These are phyloP conservation scores for Conus canariensis DNA, from an alignment of 2,888 invertebrate species.

Conservation along the genomic window DNA sequence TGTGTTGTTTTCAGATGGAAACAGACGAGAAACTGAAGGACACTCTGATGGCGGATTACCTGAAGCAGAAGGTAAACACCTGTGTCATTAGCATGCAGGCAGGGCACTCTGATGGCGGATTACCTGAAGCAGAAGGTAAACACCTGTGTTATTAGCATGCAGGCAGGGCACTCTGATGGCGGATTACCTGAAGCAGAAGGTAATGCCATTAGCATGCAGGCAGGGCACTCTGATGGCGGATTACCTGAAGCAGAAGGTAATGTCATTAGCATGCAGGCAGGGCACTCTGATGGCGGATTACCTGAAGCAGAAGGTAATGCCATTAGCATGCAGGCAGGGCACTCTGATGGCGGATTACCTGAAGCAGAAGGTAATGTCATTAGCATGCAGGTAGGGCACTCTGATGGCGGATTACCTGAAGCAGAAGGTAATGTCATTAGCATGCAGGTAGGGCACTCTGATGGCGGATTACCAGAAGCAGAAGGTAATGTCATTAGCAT, in stretches of 20 bases:
- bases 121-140: slow-evolving; percentile 83
- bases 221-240: slow-evolving; percentile 82
- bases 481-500: slow-evolving; percentile 56
- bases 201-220: slow-evolving; percentile 40
- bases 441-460: slow-evolving; percentile 56
- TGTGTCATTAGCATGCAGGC: no score
- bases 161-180: slow-evolving; percentile 79
- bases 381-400: slow-evolving; percentile 52
- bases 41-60: slow-evolving; percentile 84
- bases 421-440: slow-evolving; percentile 62
- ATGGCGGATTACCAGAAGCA: slow-evolving; percentile 87
- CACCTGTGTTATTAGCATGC: no score
- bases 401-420: slow-evolving; percentile 87
- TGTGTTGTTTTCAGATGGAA: slow-evolving; percentile 60
- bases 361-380: slow-evolving; percentile 80
- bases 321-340: slow-evolving; percentile 50
- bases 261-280: slow-evolving; percentile 29
- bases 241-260: slow-evolving; percentile 83
- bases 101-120: slow-evolving; percentile 82
- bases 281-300: slow-evolving; percentile 83
- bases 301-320: slow-evolving; percentile 82
- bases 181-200: slow-evolving; percentile 85
- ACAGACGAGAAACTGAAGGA: slow-evolving; percentile 67
- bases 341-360: slow-evolving; percentile 85
- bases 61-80: slow-evolving; percentile 81